Evolutionary conservation across 1,140 invertebrate species (phyloP), one percentile per base, ranked within the genome.

Genomic region (Araneus ventricosus): DNA sequence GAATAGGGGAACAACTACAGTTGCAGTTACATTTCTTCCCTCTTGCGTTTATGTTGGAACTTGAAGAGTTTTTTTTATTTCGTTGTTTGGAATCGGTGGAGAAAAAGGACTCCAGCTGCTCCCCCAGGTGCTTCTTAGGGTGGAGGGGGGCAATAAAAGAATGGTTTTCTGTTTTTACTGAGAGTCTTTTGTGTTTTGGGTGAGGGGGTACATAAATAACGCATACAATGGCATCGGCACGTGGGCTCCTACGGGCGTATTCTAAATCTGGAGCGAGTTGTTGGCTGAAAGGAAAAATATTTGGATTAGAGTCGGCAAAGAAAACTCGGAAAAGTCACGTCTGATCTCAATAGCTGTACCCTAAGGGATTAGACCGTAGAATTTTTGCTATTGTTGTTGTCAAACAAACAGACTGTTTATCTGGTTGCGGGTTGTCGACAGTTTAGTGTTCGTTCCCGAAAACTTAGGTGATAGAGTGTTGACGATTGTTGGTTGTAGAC

Each of bases 71-170:
- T 86, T 63, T 10, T 22, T 30, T 82, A 8, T 85, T 39, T 24
- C 80, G 20, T 30, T 27, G 17, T 8, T 22, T 59, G 5, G 45
- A 22, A 24, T 80, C 39, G 37, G 34, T 39, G 80, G 39, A 82
- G 27, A 41, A 52, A 45, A 82, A 45, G 80, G 27, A n/a, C n/a
- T 17, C 80, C 86, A 88, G 86, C 86, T 88, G 86, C 34, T 67
- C 37, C 24, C 34, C 37, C 80, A 84, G 82, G 45, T 84, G 80
- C 80, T 41, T 41, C 80, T 45, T 4, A 41, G 45, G 80, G 41
- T 27, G 10, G 17, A 41, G 45, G 41, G 27, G 30, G 82, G 82
- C 30, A 57, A 84, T 84, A 84, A 84, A 84, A 84, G 37, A 84
- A 57, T 30, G 22, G 70, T 52, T 45, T 52, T 84, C n/a, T 30